These are phyloP conservation scores for Drosophila mayri DNA, from an alignment of 1,140 invertebrate species.

Conservation along the genomic window DNA sequence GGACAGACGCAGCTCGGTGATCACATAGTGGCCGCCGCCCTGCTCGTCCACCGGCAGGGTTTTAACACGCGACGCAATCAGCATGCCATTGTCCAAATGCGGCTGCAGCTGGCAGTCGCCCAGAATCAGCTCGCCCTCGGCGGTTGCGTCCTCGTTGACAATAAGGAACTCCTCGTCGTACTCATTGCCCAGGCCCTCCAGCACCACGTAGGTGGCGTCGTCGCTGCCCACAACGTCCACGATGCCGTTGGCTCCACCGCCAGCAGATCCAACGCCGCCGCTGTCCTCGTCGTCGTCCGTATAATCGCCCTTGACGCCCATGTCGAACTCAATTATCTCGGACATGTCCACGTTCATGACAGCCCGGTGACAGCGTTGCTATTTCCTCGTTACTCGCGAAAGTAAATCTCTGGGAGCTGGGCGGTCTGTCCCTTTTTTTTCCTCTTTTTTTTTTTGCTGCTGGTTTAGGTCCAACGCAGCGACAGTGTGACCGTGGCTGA, in stretches of 20 bases:
- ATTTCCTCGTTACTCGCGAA: conserved; percentile 5
- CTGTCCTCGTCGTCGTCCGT: conserved; percentile 42
- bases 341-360: conserved; percentile 66
- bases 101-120: conserved; percentile 47
- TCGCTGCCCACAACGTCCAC: conserved; percentile 34
- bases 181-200: conserved; percentile 54
- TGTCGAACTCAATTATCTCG: conserved; percentile 66
- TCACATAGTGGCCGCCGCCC: conserved; percentile 26
- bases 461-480: background rate
- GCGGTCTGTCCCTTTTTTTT: background rate
- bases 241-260: conserved; percentile 1
- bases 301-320: conserved; percentile 51
- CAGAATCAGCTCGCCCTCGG: conserved; percentile 46
- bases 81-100: conserved; percentile 33
- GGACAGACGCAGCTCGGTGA: conserved; percentile 26
- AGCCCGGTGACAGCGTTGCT: conserved; percentile 3
- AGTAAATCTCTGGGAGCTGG: background rate
- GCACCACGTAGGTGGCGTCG: conserved; percentile 58
- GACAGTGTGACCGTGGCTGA: background rate
- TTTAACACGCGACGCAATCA: conserved; percentile 30
- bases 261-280: conserved; percentile 9
- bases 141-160: conserved; percentile 54
- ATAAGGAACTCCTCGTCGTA: conserved; percentile 61
- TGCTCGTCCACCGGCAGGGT: conserved; percentile 4
- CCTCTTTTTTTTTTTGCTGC: background rate